Percentiles rank a stretch among this genome's conserved stretches.
These are phyloP conservation scores for Bimastos eiseni DNA, from an alignment of 2,888 invertebrate genomes.

Conservation along the genomic window DNA sequence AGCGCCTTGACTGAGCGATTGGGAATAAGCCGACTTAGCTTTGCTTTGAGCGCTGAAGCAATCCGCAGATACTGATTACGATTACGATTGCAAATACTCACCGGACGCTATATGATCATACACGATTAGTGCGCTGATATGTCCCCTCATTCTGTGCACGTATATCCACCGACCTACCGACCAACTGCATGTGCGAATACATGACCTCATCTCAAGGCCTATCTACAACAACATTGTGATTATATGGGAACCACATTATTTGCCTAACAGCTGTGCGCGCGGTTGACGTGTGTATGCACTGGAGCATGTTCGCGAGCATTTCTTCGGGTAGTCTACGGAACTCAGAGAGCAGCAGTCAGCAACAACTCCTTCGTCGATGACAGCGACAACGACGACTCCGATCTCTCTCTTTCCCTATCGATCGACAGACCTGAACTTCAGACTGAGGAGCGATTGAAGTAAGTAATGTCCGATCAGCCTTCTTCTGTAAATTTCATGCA, in stretches of 20 bases:
- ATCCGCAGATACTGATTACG: background rate
- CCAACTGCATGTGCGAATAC: background rate
- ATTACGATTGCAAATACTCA: background rate
- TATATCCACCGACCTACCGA: background rate
- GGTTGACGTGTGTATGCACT: background rate
- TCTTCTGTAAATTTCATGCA: background rate
- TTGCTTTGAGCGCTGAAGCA: background rate
- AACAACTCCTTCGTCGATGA: background rate
- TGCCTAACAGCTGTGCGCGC: background rate
- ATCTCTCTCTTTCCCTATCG: background rate
- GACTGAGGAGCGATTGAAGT: background rate
- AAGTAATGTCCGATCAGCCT: background rate
- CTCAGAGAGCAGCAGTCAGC: too few relatives aligned
- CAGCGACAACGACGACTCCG: too few relatives aligned
- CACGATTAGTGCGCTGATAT: too few relatives aligned
- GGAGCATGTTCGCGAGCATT: background rate
- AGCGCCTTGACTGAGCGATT: background rate
- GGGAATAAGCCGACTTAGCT: background rate
- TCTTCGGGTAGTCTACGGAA: background rate
- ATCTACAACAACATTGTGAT: conserved; percentile 3
- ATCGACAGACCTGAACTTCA: background rate
- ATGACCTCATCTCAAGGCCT: background rate
- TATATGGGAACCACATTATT: background rate
- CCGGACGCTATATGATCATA: background rate
- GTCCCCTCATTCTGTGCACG: background rate